phyloP scores from a whole-genome alignment of 2,113 vertebrate species.

The Chaetodon trifascialis region DNA sequence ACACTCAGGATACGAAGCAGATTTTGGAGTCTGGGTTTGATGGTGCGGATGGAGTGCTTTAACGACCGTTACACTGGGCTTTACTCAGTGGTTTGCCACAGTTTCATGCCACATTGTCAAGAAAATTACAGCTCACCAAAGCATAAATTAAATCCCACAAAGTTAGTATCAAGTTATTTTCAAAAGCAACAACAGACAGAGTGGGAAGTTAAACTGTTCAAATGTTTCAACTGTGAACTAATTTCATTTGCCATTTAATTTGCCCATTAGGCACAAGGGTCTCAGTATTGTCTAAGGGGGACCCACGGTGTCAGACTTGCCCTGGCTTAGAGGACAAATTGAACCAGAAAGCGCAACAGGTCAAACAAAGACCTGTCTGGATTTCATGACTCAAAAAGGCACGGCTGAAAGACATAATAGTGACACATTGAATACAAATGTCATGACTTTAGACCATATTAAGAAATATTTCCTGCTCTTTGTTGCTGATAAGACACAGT shows the following conservation, averaged over 20 bases:
- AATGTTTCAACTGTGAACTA: neutral
- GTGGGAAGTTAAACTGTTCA: slow-evolving; percentile 10
- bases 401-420: neutral
- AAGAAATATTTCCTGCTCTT: slow-evolving; percentile 13
- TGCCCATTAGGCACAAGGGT: too few species aligned
- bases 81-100: slow-evolving; percentile 32
- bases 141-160: slow-evolving; percentile 16
- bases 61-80: neutral
- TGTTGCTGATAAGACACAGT: slow-evolving; percentile 24
- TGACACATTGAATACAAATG: neutral
- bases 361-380: neutral
- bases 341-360: neutral
- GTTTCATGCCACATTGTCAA: slow-evolving; percentile 25
- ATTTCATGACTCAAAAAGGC: neutral
- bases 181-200: slow-evolving; percentile 9
- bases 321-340: neutral
- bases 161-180: slow-evolving; percentile 24
- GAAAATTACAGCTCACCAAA: slow-evolving; percentile 13
- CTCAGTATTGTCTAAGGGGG: too few species aligned
- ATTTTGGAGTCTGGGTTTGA: slow-evolving; percentile 42
- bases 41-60: slow-evolving; percentile 3
- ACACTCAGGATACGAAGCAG: slow-evolving; percentile 48
- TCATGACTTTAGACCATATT: neutral
- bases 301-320: too few species aligned
- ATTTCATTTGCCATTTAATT: neutral